Base-by-base conservation (phyloP, 2,888 invertebrate species). In the Yponomeuta evonymella region DNA sequence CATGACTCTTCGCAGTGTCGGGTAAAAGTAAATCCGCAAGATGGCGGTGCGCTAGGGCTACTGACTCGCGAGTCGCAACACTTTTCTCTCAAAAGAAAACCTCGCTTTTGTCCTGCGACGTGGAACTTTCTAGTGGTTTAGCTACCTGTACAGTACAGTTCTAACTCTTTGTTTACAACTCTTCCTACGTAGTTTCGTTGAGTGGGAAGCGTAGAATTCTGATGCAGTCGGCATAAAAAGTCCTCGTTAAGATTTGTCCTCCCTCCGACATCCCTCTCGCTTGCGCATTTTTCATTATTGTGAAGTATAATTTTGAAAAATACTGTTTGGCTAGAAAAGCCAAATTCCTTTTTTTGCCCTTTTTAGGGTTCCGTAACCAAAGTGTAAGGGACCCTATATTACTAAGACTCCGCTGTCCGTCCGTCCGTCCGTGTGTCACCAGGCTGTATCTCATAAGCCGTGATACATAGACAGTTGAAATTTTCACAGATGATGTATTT, bases 51-150 rank as follows among this genome's bases (percentile, higher is more conserved):
- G 65, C 43, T 43, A 43, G 33, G 6, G 33, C 65, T 65, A 64
- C 33, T 65, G 65, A 30, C 15, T 12, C 15, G 65, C 33, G 51
- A 58, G 12, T 58, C 51, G 12, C 12, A 1, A 58, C 51, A 6
- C 43, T 23, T 29, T 65, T 11, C 12, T 30, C 30, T 30, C 65
- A 65, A 58, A 29, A 65, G 65, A 11, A 65, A 30, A 23, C 30
- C 33, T 33, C 65, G 65, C 65, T 65, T 51, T 65, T 65, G 65
- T 65, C 65, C 65, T 30, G 65, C 33, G 65, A 65, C 30, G 65
- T 65, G 33, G 65, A 65, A 65, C 65, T 65, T 65, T 65, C 65
- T 33, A 65, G 65, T 65, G 65, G 65, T 65, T 65, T 65, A 30
- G 65, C 33, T 65, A 65, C 29, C 65, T 65, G 12, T 11, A 65